Evolutionary conservation across 2,113 vertebrate species (phyloP).

Genomic region (Anoura caudifer): DNA sequence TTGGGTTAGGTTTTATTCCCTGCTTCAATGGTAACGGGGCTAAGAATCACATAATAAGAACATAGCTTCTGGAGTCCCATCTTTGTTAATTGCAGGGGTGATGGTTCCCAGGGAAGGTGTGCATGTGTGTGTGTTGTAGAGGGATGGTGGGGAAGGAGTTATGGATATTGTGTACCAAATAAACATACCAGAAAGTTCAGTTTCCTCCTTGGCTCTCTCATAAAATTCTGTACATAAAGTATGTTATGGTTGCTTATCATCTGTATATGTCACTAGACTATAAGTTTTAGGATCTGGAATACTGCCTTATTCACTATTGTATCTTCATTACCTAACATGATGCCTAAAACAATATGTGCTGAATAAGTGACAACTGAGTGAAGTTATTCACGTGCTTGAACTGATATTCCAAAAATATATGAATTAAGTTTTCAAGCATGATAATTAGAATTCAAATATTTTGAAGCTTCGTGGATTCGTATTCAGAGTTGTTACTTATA

Average conservation of each 20-base stretch:
- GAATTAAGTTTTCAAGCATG: not conserved
- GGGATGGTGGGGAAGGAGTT: not conserved
- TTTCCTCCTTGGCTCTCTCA: not conserved
- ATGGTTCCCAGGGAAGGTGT: not conserved
- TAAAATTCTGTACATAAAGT: not conserved
- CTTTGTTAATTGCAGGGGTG: not conserved
- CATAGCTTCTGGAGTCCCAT: not conserved
- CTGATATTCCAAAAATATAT: not conserved
- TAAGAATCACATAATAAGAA: not conserved
- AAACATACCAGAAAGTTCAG: not conserved
- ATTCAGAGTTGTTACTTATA: not conserved
- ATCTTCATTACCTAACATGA: not conserved
- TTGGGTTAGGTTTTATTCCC: slow-evolving; percentile 3
- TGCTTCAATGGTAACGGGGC: not conserved
- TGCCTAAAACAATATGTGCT: not conserved
- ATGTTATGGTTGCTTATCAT: not conserved
- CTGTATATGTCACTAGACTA: not conserved
- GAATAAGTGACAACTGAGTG: not conserved
- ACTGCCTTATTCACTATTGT: not conserved
- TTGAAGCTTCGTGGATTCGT: not conserved
- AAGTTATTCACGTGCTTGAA: slow-evolving; percentile 15
- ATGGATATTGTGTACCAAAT: not conserved
- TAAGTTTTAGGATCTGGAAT: not conserved
- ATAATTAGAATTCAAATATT: not conserved
- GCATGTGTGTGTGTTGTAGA: not conserved